A percentile compares a stretch with the other conserved stretches of the same genome.
phyloP scores from a whole-genome alignment of 1,140 invertebrate species.

The Drosophila insularis region DNA sequence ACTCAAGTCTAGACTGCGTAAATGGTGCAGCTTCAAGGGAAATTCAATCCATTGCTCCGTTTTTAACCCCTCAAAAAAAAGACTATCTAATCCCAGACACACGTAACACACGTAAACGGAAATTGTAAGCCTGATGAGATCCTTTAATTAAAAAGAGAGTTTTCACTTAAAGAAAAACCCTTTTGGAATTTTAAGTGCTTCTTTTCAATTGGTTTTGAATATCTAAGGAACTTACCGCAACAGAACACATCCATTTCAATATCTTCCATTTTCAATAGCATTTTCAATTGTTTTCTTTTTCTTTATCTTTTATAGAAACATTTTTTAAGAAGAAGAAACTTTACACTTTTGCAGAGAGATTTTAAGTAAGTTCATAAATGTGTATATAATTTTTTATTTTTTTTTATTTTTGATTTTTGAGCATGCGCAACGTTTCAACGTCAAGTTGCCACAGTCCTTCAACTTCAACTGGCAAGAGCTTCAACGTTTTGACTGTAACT shows the following conservation, averaged over 20 bases:
- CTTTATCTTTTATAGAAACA: slow-evolving; percentile 17
- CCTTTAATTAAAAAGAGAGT: slow-evolving; percentile 49
- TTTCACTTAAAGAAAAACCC: slow-evolving; percentile 17
- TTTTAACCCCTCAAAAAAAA: slow-evolving; percentile 50
- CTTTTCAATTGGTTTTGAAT: slow-evolving; percentile 26
- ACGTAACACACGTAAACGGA: slow-evolving; percentile 48
- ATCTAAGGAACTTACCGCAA: slow-evolving; percentile 70
- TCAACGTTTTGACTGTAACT: slow-evolving; percentile 36
- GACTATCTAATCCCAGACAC: background rate
- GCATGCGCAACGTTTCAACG: slow-evolving; percentile 62
- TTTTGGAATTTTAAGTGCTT: slow-evolving; percentile 43
- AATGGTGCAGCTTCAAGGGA: slow-evolving; percentile 64
- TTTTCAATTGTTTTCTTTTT: slow-evolving; percentile 29
- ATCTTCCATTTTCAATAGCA: slow-evolving; percentile 70
- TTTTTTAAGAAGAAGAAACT: slow-evolving; percentile 14
- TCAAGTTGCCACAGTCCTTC: slow-evolving; percentile 75
- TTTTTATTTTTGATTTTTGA: slow-evolving; percentile 18
- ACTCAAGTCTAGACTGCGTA: slow-evolving; percentile 69
- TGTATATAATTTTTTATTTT: background rate
- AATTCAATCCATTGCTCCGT: slow-evolving; percentile 76
- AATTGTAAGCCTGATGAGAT: slow-evolving; percentile 53
- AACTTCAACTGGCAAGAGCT: slow-evolving; percentile 73
- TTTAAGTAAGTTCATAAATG: background rate
- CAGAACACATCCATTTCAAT: slow-evolving; percentile 81
- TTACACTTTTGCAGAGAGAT: slow-evolving; percentile 12